Conservation (phyloP, 2,888 invertebrate genomes). For the Platycheirus rosarum region DNA sequence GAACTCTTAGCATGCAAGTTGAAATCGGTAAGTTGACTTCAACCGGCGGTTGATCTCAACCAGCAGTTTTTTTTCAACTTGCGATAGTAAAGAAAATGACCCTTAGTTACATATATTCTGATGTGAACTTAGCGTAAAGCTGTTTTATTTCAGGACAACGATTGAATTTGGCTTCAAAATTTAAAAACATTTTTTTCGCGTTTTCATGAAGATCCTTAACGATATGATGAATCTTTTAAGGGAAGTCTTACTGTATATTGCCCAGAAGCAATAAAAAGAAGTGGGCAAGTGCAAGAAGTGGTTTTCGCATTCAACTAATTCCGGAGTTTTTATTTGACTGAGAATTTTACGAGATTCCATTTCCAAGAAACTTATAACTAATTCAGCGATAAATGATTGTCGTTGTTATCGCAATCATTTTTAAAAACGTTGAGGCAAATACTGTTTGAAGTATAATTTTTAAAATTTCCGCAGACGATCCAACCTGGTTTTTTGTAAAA, state of each 20-base stretch:
- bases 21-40: no score
- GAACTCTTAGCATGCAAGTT: no score
- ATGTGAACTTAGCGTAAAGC: conserved; percentile 31
- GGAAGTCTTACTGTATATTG: background rate
- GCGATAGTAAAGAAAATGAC: no score
- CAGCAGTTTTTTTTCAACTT: no score
- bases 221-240: background rate
- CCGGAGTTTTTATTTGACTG: no score
- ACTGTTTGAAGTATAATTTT: background rate
- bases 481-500: background rate
- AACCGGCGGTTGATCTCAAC: no score
- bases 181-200: conserved; percentile 11
- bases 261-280: background rate
- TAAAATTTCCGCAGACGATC: background rate
- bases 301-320: background rate
- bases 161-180: conserved; percentile 21
- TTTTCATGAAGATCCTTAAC: background rate
- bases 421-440: background rate
- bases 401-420: background rate
- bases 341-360: no score
- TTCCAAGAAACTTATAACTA: no score
- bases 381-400: no score
- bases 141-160: conserved; percentile 17
- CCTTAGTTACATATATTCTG: conserved; percentile 33
- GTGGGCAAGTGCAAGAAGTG: background rate